A percentile compares a stretch with the other conserved stretches of the same genome.
Evolutionary conservation across 2,888 invertebrate species (phyloP).

Genomic region (Tenthredo notha): DNA sequence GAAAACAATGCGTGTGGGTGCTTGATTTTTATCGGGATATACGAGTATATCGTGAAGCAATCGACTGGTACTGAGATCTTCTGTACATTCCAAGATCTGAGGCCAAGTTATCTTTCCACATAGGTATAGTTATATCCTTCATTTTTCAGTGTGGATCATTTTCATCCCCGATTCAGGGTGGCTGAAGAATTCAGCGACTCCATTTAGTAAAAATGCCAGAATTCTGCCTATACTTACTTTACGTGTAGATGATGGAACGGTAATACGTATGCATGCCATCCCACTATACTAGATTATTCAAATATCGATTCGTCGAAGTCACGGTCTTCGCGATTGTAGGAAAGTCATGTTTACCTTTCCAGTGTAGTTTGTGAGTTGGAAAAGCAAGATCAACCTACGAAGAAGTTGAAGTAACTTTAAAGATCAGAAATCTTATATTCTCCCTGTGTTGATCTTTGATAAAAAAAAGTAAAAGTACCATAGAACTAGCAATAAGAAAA

Average conservation of each 20-base stretch:
- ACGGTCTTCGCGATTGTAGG: background rate
- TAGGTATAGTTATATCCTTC: background rate
- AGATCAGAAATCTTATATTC: background rate
- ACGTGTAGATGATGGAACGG: background rate
- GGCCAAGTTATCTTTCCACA: background rate
- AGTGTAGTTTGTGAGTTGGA: background rate
- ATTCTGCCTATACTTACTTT: background rate
- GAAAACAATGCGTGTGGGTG: background rate
- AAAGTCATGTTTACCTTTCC: background rate
- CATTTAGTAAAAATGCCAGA: background rate
- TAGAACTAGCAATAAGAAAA: background rate
- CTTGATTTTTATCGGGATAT: background rate
- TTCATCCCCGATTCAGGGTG: background rate
- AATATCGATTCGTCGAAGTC: slow-evolving; percentile 6
- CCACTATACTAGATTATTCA: slow-evolving; percentile 6
- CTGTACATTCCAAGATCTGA: background rate
- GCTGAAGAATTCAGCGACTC: background rate
- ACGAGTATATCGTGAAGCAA: background rate
- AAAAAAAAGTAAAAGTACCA: background rate
- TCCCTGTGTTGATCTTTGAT: background rate
- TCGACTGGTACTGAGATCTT: background rate
- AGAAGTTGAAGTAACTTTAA: background rate
- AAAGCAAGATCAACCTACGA: background rate
- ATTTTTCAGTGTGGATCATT: background rate
- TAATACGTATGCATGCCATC: background rate